Conservation (phyloP, 2,797 vertebrate species). For the Tauraco hartlaubi region DNA sequence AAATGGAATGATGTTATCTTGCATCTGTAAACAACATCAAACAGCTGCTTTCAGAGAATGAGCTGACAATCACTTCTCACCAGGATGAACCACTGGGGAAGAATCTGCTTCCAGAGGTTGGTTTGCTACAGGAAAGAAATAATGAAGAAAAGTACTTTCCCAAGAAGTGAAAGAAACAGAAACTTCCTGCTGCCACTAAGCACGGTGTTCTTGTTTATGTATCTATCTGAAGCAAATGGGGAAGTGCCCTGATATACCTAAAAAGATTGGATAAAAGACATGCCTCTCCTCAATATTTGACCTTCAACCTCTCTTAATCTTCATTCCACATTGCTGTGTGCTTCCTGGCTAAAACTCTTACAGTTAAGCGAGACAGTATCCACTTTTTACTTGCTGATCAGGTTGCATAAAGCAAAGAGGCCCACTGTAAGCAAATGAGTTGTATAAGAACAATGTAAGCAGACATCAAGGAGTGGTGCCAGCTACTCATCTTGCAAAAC, state of each 20-base stretch:
- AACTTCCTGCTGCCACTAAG: slow-evolving; percentile 17
- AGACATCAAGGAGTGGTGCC: not conserved
- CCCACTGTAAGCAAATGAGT: not conserved
- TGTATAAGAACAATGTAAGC: not conserved
- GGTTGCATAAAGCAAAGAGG: not conserved
- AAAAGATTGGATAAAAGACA: not conserved
- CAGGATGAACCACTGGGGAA: not conserved
- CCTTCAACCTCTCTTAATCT: not conserved
- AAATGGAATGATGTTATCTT: not conserved
- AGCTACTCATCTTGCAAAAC: not conserved
- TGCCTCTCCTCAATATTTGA: not conserved
- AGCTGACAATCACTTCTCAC: not conserved
- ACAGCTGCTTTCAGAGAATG: not conserved
- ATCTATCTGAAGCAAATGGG: not conserved
- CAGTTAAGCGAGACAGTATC: not conserved
- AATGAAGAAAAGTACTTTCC: not conserved
- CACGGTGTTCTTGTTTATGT: not conserved
- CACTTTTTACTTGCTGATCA: not conserved
- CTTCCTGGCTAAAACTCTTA: not conserved
- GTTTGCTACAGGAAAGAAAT: not conserved
- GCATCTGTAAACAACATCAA: not conserved
- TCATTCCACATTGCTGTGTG: not conserved
- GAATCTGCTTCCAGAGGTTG: not conserved
- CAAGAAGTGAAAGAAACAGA: slow-evolving; percentile 14
- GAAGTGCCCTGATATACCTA: not conserved